Base-by-base conservation (phyloP, 2,113 vertebrate genomes). In the Hoplias malabaricus region DNA sequence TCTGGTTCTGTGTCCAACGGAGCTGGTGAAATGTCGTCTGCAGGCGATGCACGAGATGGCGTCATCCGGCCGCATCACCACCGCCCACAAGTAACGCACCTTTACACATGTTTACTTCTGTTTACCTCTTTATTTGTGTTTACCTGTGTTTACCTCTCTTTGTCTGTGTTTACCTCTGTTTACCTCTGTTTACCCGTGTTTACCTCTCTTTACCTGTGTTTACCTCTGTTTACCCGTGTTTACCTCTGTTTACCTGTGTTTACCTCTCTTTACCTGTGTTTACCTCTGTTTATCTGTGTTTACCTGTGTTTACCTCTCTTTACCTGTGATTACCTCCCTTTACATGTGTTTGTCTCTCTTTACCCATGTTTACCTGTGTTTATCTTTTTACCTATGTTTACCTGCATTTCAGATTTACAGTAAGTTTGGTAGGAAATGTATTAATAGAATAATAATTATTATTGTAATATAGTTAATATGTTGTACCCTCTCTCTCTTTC, bases 21-120 rank as follows among this genome's bases (percentile, higher is more conserved):
- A 99, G 85, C 93, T 99, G 0, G 95, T 99, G 68, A 99, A 99
- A 89, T 99, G 98, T 86, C 92, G 98, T 2, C 92, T 99, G 34
- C 98, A 99, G 87, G 90, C 96, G 79, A 99, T 99, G 97, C 93
- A 94, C 0, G 98, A 99, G 77, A 95, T 99, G 96, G 89, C 95
- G 82, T 13, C 90, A 0, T 95, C 95, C 0, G 96, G 96, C 25
- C 97, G 93, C 86, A 93, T 98, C n/a, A 54, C 86, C 1, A 85
- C 85, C 38, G 91, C 93, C 78, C 95, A 96, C 19, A 96, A 94
- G 96, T 98, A 93, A 93, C 94, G 5, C 14, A 54, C 10, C 16
- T n/a, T 57, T 14, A 48, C 46, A 14, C 7, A 6, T 0, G 7
- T 0, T 29, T 3, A 19, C 29, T 29, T 61, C 27, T 3, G 56